phyloP scores from a whole-genome alignment of 2,113 vertebrate species.

The Xyrauchen texanus region DNA sequence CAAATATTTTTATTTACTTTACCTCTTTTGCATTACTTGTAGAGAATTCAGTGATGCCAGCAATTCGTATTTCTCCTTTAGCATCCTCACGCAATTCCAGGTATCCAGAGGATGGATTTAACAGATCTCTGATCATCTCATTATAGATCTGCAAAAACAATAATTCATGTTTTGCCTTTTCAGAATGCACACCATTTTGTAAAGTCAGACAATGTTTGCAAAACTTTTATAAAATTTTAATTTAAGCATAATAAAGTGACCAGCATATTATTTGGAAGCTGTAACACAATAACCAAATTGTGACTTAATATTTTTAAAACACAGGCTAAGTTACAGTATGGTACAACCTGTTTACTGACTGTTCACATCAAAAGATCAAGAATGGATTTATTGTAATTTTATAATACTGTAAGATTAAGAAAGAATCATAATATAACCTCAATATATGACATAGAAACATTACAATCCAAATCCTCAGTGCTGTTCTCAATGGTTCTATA shows the following conservation, averaged over 20 bases:
- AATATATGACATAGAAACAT: constrained; percentile 90
- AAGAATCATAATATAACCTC: constrained; percentile 74
- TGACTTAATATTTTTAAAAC: no score
- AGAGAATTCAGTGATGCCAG: constrained; percentile 73
- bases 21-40: constrained; percentile 75
- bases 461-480: constrained; percentile 83
- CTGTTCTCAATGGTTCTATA: constrained; percentile 87
- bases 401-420: no score
- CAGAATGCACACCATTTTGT: background rate
- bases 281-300: background rate
- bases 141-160: constrained; percentile 72
- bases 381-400: no score
- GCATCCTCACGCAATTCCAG: constrained; percentile 58
- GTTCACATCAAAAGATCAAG: no score
- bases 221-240: no score
- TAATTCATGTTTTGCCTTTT: background rate
- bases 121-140: constrained; percentile 73
- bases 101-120: constrained; percentile 71
- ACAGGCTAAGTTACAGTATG: no score
- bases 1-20: background rate
- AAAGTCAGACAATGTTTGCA: no score
- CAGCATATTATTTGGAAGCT: background rate
- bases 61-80: constrained; percentile 71
- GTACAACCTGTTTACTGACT: no score
- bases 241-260: no score